Base-by-base conservation (phyloP, 2,888 invertebrate species). In the Strigamia maritima region DNA sequence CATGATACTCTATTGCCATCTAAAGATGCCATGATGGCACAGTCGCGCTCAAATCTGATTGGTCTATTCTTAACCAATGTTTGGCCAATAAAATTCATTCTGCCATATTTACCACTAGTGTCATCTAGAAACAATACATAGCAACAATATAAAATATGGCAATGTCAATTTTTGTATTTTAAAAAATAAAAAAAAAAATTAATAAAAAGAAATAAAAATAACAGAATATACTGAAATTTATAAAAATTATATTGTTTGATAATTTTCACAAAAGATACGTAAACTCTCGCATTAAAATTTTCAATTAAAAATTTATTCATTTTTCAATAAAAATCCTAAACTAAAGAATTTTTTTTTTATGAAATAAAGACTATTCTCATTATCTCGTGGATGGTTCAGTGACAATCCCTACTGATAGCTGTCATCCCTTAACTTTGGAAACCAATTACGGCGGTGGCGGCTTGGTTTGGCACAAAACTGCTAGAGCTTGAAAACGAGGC, bases 1-100 rank as follows among this genome's bases (percentile, higher is more conserved):
- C 78, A 78, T 31, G 78, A 65, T n/a, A 70, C 40, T 14, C 35
- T 28, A 24, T 22, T 40, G 70, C 74, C 38, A 16, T 35, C 38
- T 19, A 40, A 19, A 35, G 35, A 35, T 22, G 78, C 78, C 78
- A 78, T 78, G 70, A 28, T 28, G 60, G 44, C 19, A 40, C 44
- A 44, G 14, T 44, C 44, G 14, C 14, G 44, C 44, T 44, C n/a
- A n/a, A 44, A 44, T 44, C n/a, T 44, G 8, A 44, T 44, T 44
- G 44, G 44, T 16, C 44, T 1, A 16, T 16, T 0, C 16, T 44
- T 44, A 35, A 35, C 35, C 35, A 35, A 35, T 35, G 35, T 35
- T 35, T 35, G 44, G 2, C 16, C 16, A 44, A 44, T n/a, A 14
- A n/a, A n/a, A 44, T 44, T 44, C 16, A 44, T 12, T 0, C 44